Base-by-base conservation (phyloP, 2,888 invertebrate species). In the Holacanthella duospinosa region DNA sequence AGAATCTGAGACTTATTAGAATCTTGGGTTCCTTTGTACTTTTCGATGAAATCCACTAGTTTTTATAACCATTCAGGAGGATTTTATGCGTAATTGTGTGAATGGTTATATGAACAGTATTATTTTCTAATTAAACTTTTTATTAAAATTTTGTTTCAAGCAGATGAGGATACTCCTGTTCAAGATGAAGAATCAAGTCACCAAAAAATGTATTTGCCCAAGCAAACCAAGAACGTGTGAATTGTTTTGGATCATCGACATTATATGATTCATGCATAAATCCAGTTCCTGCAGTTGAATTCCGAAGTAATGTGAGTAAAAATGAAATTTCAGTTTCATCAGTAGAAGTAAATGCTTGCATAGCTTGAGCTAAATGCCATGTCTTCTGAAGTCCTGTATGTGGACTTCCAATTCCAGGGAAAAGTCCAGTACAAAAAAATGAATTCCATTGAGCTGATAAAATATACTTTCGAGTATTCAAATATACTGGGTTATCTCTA, bases 161-260 rank as follows among this genome's bases (percentile, higher is more conserved):
- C 6, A 54, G 3, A 26, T 54, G 43, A 26, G 70, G 70, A 36
- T 61, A 64, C 27, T 69, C 64, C 43, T 55, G 48, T 9, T 65
- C 65, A 29, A 70, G 26, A 54, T 67, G 60, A 3, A 70, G 60
- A 29, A 70, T 66, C 25, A 70, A 65, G 55, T 70, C 70, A 28
- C 70, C 70, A 55, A 70, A 70, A 19, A 70, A 67, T 0, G 70
- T 70, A 56, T 70, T 70, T 1, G 70, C 70, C 70, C 70, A 70
- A 16, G 70, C 70, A 59, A 70, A 70, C 68, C 68, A 70, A 16
- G 63, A 12, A 6, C 70, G 62, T 24, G 67, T 65, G 57, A 29
- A 70, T 1, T 43, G 29, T 1, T 21, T 28, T 4, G 70, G 70
- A 58, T 70, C 28, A 48, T 70, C 54, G 12, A 68, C 68, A 36